Evolutionary conservation across 2,888 invertebrate species (phyloP).

Genomic region (Rhingia campestris): DNA sequence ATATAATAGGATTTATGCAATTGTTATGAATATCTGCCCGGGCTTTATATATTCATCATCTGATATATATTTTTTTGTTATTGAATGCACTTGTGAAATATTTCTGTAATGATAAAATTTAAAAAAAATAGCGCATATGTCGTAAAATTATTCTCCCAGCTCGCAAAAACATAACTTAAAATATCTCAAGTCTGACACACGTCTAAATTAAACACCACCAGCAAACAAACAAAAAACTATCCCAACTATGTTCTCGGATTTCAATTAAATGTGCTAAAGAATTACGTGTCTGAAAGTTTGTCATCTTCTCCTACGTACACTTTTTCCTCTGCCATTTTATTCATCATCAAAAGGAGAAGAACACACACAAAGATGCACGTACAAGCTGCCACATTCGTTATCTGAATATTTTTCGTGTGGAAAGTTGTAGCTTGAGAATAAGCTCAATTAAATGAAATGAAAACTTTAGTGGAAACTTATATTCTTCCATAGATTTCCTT

Average conservation of each 20-base stretch:
- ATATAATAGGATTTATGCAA: too few relatives aligned
- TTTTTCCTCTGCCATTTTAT: conserved; percentile 31
- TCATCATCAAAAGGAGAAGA: conserved; percentile 37
- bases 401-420: conserved; percentile 61
- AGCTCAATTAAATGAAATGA: conserved; percentile 65
- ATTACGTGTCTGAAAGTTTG: conserved; percentile 71
- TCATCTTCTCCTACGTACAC: conserved; percentile 41
- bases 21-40: too few relatives aligned
- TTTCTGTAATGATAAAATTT: too few relatives aligned
- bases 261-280: conserved; percentile 68
- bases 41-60: too few relatives aligned
- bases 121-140: too few relatives aligned
- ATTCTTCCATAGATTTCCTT: background rate
- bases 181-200: conserved; percentile 11
- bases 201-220: conserved; percentile 39
- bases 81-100: too few relatives aligned
- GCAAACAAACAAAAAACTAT: conserved; percentile 27
- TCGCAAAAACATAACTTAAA: background rate
- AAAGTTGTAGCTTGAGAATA: conserved; percentile 56
- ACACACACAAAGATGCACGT: conserved; percentile 44
- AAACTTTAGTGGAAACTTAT: conserved; percentile 22
- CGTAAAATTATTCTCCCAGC: too few relatives aligned
- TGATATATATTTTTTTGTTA: too few relatives aligned
- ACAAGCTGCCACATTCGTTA: conserved; percentile 67
- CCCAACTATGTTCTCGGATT: conserved; percentile 58